Evolutionary conservation across 2,888 invertebrate species (phyloP).

Genomic region (Alcis repandata): DNA sequence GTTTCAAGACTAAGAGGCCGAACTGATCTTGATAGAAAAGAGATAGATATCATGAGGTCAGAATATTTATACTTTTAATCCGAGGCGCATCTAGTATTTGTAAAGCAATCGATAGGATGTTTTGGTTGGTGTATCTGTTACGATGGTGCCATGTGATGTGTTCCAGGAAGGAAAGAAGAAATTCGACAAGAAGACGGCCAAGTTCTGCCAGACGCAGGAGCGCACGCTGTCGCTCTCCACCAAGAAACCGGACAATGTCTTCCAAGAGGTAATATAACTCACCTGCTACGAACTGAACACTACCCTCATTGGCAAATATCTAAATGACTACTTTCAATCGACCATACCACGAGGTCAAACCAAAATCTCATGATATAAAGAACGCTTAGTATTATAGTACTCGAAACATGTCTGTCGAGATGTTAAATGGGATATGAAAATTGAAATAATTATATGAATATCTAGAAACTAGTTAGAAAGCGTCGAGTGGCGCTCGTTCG

Average conservation of each 20-base stretch:
- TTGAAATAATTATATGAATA: neutral
- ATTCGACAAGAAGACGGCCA: constrained; percentile 98
- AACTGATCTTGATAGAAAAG: too few relatives aligned
- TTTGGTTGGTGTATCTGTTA: neutral
- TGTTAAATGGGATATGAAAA: neutral
- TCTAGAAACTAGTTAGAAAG: constrained; percentile 12
- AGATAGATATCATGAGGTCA: too few relatives aligned
- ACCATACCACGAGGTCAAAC: too few relatives aligned
- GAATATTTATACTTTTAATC: too few relatives aligned
- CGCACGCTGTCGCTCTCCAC: constrained; percentile 96
- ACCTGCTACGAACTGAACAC: too few relatives aligned
- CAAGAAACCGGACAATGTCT: constrained; percentile 95
- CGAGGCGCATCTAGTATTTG: too few relatives aligned
- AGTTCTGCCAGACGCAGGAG: constrained; percentile 98
- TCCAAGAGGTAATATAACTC: constrained; percentile 92
- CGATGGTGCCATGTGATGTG: constrained; percentile 9
- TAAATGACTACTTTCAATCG: too few relatives aligned
- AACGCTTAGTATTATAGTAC: too few relatives aligned
- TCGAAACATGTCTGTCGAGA: neutral
- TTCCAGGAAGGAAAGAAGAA: constrained; percentile 96
- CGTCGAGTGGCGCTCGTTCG: neutral
- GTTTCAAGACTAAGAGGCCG: too few relatives aligned
- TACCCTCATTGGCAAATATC: too few relatives aligned
- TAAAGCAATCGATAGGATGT: too few relatives aligned
- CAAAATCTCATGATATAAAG: too few relatives aligned